phyloP scores from a whole-genome alignment of 37 sponge, comb jelly and placozoan genomes.

The Chondrosia reniformis region DNA sequence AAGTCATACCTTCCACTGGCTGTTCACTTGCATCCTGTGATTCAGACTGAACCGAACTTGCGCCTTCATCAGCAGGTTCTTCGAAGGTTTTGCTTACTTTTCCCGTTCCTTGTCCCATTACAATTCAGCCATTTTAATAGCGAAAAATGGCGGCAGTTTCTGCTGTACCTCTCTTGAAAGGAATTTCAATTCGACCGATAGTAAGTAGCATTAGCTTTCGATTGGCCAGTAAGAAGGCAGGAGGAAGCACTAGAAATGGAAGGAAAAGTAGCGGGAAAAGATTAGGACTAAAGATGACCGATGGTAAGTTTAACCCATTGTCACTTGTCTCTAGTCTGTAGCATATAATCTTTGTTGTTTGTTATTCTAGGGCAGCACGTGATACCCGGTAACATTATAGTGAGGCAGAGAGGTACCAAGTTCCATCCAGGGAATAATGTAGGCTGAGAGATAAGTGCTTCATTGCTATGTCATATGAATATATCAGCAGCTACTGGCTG shows the following conservation, averaged over 20 bases:
- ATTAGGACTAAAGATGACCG: conserved; percentile 76
- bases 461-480: neutral
- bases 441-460: neutral
- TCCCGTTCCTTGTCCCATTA: conserved; percentile 19
- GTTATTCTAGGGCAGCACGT: conserved; percentile 61
- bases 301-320: conserved; percentile 65
- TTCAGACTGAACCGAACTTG: no score
- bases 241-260: conserved; percentile 59
- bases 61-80: neutral
- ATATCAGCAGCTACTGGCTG: neutral
- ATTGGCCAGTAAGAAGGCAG: conserved; percentile 75
- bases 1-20: no score
- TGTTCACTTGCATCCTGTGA: no score
- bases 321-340: neutral
- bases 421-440: conserved; percentile 86
- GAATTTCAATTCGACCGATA: no score
- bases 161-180: neutral
- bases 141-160: neutral
- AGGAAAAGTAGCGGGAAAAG: conserved; percentile 64
- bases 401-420: conserved; percentile 73
- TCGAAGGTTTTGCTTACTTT: conserved; percentile 5
- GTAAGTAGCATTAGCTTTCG: no score
- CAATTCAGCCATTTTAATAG: neutral
- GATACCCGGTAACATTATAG: conserved; percentile 63
- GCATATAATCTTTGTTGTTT: neutral